These are phyloP conservation scores for Parasteatoda lunata DNA, from an alignment of 2,888 invertebrate species.

Conservation along the genomic window DNA sequence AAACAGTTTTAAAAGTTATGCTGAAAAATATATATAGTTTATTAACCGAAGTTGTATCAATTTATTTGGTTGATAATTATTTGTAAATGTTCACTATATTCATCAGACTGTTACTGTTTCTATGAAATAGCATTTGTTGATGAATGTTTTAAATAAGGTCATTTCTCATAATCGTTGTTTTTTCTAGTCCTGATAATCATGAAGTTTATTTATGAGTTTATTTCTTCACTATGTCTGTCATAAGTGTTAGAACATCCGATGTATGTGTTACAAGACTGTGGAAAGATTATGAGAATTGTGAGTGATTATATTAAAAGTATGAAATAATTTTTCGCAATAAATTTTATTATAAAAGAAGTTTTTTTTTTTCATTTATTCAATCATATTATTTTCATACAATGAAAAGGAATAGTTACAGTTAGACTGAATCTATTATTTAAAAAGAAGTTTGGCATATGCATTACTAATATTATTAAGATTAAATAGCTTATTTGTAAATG, in stretches of 20 bases:
- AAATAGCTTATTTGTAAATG: no score
- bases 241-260: constrained; percentile 32
- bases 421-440: no score
- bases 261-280: constrained; percentile 33
- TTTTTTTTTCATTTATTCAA: constrained; percentile 1
- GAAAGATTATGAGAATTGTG: constrained; percentile 24
- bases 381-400: not conserved
- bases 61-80: not conserved
- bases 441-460: no score
- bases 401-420: no score
- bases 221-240: constrained; percentile 28
- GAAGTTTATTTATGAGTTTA: constrained; percentile 41
- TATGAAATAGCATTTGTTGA: constrained; percentile 15
- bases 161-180: constrained; percentile 49
- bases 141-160: constrained; percentile 34
- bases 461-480: no score
- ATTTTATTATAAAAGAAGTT: constrained; percentile 48
- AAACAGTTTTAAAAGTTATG: no score
- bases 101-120: not conserved
- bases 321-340: constrained; percentile 59
- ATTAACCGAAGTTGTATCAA: no score
- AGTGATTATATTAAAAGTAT: constrained; percentile 42
- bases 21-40: no score
- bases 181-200: constrained; percentile 52
- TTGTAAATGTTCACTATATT: not conserved